These are phyloP conservation scores for Hippoglossus hippoglossus DNA, from an alignment of 2,797 vertebrate genomes.

Conservation along the genomic window DNA sequence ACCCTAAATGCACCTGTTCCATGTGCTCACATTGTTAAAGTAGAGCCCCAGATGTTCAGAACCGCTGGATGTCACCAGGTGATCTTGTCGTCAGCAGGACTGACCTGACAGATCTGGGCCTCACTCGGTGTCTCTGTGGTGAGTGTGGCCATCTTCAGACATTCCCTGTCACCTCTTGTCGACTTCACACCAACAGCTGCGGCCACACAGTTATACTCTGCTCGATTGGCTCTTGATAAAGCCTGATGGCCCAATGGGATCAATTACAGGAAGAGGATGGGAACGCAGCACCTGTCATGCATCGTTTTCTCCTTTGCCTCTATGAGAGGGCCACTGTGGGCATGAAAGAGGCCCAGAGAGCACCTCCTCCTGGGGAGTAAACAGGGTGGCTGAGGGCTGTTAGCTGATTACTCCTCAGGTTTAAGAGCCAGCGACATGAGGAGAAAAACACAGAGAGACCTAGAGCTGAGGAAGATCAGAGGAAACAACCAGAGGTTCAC, in stretches of 20 bases:
- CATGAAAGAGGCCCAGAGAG: too few species aligned
- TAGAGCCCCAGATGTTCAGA: too few species aligned
- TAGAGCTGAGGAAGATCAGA: neutral
- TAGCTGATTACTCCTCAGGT: too few species aligned
- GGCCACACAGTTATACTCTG: neutral
- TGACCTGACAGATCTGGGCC: neutral
- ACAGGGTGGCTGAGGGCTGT: too few species aligned
- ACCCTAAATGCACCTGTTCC: too few species aligned
- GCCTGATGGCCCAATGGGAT: slow-evolving; percentile 51
- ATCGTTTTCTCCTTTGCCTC: slow-evolving; percentile 14
- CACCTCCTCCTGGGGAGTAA: too few species aligned
- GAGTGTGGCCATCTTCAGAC: neutral
- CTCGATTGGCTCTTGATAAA: slow-evolving; percentile 30
- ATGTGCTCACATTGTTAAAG: too few species aligned
- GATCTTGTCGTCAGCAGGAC: neutral
- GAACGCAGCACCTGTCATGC: slow-evolving; percentile 31
- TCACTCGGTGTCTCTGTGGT: neutral
- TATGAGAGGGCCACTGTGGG: neutral
- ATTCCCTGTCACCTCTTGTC: slow-evolving; percentile 1
- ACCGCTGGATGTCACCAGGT: neutral
- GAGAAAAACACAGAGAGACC: too few species aligned
- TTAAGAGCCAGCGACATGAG: too few species aligned
- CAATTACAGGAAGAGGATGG: slow-evolving; percentile 57
- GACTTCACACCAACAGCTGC: slow-evolving; percentile 30
- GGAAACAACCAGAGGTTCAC: neutral